Evolutionary conservation across 2,113 vertebrate species (phyloP).

Genomic region (Coracopsis vasa): DNA sequence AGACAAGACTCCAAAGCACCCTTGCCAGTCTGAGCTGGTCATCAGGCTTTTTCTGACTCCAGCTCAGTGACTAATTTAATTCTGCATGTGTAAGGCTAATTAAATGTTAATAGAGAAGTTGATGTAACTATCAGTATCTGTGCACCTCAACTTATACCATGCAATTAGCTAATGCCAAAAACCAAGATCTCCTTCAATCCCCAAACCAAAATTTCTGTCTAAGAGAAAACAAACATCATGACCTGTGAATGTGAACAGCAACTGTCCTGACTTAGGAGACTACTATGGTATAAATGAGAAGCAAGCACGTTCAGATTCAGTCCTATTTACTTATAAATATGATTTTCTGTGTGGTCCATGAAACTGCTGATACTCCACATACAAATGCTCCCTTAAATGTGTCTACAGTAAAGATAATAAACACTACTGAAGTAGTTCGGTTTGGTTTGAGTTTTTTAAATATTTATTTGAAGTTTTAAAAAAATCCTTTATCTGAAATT

Average conservation of each 20-base stretch:
- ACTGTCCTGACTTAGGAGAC: background rate
- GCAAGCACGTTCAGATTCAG: background rate
- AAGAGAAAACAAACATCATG: background rate
- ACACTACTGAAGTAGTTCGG: background rate
- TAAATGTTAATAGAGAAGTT: background rate
- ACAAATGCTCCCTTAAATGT: background rate
- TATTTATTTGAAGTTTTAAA: background rate
- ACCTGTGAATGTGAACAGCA: background rate
- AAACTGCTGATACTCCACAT: conserved; percentile 11
- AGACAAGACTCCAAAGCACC: background rate
- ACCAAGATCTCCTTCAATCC: background rate
- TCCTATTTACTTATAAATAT: background rate
- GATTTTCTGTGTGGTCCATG: background rate
- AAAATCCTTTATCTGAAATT: background rate
- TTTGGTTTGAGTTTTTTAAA: background rate
- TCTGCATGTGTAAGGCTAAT: background rate
- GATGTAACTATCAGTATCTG: background rate
- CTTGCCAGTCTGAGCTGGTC: background rate
- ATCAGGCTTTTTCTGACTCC: background rate
- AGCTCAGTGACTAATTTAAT: background rate
- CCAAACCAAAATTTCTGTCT: background rate
- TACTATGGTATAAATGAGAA: background rate
- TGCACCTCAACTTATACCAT: background rate
- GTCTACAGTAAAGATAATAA: background rate
- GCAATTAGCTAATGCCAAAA: background rate